These are phyloP conservation scores for Alviniconcha marisindica DNA, from an alignment of 1,140 invertebrate genomes.

Conservation along the genomic window DNA sequence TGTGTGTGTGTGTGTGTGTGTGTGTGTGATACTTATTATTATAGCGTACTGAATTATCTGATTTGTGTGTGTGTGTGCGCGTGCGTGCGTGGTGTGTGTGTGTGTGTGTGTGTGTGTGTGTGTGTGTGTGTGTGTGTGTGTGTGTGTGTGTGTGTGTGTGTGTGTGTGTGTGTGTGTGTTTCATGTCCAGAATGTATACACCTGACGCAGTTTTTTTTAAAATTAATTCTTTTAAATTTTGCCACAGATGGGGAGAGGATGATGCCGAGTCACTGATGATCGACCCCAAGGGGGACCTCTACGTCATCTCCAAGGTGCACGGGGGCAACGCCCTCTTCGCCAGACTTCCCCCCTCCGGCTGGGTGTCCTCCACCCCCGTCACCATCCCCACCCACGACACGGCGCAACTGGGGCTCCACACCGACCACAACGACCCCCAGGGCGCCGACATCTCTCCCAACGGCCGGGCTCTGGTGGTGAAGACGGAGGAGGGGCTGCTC, in stretches of 20 bases:
- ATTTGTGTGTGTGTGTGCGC: no score
- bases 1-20: no score
- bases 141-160: no score
- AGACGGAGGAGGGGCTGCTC: constrained; percentile 51
- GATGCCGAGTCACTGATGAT: constrained; percentile 63
- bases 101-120: no score
- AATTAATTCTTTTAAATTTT: no score
- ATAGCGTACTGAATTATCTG: no score
- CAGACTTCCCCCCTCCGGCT: constrained; percentile 52
- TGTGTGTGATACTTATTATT: no score
- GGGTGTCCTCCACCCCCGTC: constrained; percentile 45
- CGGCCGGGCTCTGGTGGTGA: constrained; percentile 57
- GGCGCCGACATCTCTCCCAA: constrained; percentile 58
- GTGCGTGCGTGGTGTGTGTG: no score
- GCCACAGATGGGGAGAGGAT: constrained; percentile 56
- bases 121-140: no score
- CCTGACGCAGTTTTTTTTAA: no score
- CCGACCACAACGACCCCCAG: constrained; percentile 55
- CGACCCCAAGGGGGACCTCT: constrained; percentile 53
- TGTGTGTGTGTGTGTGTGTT: no score
- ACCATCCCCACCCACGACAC: constrained; percentile 33
- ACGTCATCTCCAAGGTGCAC: constrained; percentile 59
- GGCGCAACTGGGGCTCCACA: constrained; percentile 40
- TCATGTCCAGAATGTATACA: no score
- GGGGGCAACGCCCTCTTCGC: constrained; percentile 49